Conservation (phyloP, 2,888 invertebrate species). For the Elgonia sp. region DNA sequence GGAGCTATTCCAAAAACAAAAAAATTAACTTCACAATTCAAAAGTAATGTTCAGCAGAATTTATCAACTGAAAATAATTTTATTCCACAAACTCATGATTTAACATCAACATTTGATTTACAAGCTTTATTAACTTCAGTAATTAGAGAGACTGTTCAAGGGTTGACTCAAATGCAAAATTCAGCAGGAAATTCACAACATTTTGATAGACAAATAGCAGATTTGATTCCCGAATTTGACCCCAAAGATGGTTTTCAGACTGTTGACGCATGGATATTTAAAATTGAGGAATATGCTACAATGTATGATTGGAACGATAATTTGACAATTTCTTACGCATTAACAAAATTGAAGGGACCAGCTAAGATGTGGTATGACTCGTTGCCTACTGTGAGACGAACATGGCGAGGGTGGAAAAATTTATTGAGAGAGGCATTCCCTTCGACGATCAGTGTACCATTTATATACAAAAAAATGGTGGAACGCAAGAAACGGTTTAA, state of each 20-base stretch:
- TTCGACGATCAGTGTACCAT: not conserved
- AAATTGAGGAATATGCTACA: slow-evolving; percentile 42
- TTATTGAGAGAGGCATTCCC: slow-evolving; percentile 31
- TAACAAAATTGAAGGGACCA: slow-evolving; percentile 39
- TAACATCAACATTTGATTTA: slow-evolving; percentile 6
- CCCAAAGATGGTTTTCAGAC: slow-evolving; percentile 35
- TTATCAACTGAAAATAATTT: too few species aligned
- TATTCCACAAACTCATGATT: too few species aligned
- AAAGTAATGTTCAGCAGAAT: too few species aligned
- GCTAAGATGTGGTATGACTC: slow-evolving; percentile 47
- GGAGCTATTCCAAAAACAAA: too few species aligned
- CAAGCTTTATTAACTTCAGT: slow-evolving; percentile 8
- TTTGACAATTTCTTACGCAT: slow-evolving; percentile 21
- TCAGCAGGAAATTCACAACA: not conserved
- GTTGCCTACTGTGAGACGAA: slow-evolving; percentile 13
- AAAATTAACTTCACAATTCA: too few species aligned
- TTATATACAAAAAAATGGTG: slow-evolving; percentile 36
- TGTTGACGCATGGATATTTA: slow-evolving; percentile 15
- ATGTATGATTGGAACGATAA: slow-evolving; percentile 42
- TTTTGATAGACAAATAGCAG: slow-evolving; percentile 31
- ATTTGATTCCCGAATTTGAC: slow-evolving; percentile 50
- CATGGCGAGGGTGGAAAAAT: slow-evolving; percentile 27
- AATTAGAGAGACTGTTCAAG: slow-evolving; percentile 31
- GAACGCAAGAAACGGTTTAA: slow-evolving; percentile 23
- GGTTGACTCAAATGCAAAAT: slow-evolving; percentile 8